Percentiles rank a stretch among this genome's conserved stretches.
Evolutionary conservation across 2,888 invertebrate species (phyloP).

Genomic region (Melanchra persicariae): DNA sequence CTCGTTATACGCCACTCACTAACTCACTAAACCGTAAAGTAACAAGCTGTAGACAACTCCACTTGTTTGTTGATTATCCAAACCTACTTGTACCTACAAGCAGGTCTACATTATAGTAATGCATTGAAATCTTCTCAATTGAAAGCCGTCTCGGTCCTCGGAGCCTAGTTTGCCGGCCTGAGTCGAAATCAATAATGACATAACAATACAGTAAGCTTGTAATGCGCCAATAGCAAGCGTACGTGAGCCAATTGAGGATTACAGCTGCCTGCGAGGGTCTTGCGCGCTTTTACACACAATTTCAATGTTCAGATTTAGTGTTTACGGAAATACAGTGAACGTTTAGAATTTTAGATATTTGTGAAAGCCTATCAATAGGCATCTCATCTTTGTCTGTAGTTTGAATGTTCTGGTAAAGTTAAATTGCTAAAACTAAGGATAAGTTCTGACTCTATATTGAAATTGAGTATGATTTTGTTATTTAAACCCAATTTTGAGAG

Average conservation of each 20-base stretch:
- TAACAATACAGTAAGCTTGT: conserved; percentile 67
- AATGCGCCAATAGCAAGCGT: conserved; percentile 63
- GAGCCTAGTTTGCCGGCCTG: conserved; percentile 40
- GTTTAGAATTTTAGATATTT: neutral
- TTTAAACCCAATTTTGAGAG: neutral
- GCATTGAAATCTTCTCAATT: conserved; percentile 42
- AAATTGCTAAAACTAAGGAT: neutral
- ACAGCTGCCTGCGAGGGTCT: conserved; percentile 35
- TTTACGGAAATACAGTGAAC: neutral
- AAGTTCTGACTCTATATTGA: neutral
- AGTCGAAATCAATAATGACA: conserved; percentile 67
- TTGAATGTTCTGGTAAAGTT: neutral
- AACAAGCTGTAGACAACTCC: conserved; percentile 7
- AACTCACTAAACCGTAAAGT: neutral
- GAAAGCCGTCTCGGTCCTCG: conserved; percentile 29
- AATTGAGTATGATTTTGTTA: neutral
- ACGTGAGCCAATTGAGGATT: conserved; percentile 66
- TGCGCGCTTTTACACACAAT: conserved; percentile 46
- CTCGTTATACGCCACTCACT: neutral
- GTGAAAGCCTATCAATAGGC: neutral
- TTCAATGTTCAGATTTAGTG: conserved; percentile 38
- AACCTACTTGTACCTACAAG: neutral
- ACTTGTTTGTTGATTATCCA: conserved; percentile 3
- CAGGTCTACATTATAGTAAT: conserved; percentile 23
- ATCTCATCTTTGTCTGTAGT: neutral